Percentiles rank a stretch among this genome's conserved stretches.
phyloP scores from a whole-genome alignment of 2,888 invertebrate genomes.

The Ochropleura leucogaster region DNA sequence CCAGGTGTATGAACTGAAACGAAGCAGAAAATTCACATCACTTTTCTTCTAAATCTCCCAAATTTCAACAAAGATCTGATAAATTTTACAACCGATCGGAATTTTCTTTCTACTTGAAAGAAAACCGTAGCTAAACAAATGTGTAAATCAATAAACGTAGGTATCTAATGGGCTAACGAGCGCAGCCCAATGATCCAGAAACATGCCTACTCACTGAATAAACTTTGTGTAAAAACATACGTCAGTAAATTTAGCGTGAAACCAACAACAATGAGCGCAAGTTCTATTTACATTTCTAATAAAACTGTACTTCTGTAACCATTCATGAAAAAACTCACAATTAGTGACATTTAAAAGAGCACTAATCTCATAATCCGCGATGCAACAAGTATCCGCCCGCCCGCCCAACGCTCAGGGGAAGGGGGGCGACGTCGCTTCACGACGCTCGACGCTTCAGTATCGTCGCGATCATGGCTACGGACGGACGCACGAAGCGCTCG shows the following conservation, averaged over 20 bases:
- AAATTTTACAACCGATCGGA: conserved; percentile 44
- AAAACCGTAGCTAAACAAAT: conserved; percentile 50
- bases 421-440: conserved; percentile 51
- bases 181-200: conserved; percentile 57
- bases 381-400: conserved; percentile 85
- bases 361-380: conserved; percentile 78
- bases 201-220: conserved; percentile 55
- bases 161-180: conserved; percentile 55
- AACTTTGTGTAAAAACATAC: conserved; percentile 44
- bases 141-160: conserved; percentile 56
- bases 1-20: conserved; percentile 25
- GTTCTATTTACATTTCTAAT: conserved; percentile 22
- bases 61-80: conserved; percentile 39
- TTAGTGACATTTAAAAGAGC: conserved; percentile 82
- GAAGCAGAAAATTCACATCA: conserved; percentile 28
- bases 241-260: conserved; percentile 15
- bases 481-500: conserved; percentile 93
- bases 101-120: conserved; percentile 47
- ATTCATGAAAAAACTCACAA: conserved; percentile 70
- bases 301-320: conserved; percentile 35
- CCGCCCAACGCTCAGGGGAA: conserved; percentile 68
- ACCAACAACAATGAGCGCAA: conserved; percentile 24
- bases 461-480: conserved; percentile 91
- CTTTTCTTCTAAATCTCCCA: conserved; percentile 7
- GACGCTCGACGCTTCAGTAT: conserved; percentile 78